These are phyloP conservation scores for Ypsolopha scabrella DNA, from an alignment of 2,888 invertebrate genomes.

Conservation along the genomic window DNA sequence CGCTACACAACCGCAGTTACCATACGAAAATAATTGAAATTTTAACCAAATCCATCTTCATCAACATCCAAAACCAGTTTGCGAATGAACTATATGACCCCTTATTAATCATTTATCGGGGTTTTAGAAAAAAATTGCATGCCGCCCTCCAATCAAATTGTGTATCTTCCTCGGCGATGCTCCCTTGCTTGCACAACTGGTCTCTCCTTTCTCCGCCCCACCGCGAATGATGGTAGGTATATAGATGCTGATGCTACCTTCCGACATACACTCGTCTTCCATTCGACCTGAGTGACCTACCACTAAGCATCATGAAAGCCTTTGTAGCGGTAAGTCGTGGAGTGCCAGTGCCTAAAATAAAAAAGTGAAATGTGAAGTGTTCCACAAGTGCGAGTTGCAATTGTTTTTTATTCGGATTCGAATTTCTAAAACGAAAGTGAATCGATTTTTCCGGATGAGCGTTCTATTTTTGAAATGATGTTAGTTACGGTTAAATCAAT, in stretches of 20 bases:
- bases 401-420: neutral
- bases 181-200: conserved; percentile 61
- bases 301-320: conserved; percentile 64
- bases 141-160: conserved; percentile 52
- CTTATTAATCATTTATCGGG: too few relatives aligned
- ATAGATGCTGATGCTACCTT: conserved; percentile 47
- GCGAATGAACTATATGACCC: too few relatives aligned
- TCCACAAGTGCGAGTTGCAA: neutral
- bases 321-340: conserved; percentile 68
- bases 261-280: conserved; percentile 53
- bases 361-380: conserved; percentile 36
- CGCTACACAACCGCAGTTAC: too few relatives aligned
- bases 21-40: conserved; percentile 11
- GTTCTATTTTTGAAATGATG: neutral
- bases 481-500: neutral
- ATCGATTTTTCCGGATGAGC: neutral
- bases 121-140: conserved; percentile 31
- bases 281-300: conserved; percentile 58
- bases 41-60: too few relatives aligned
- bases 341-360: conserved; percentile 28
- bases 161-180: conserved; percentile 51
- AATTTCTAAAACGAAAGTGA: neutral
- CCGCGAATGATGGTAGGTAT: conserved; percentile 44
- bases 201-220: conserved; percentile 67
- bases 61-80: too few relatives aligned